Evolutionary conservation across 1,140 invertebrate species (phyloP).

Genomic region (Micrasema minimum): DNA sequence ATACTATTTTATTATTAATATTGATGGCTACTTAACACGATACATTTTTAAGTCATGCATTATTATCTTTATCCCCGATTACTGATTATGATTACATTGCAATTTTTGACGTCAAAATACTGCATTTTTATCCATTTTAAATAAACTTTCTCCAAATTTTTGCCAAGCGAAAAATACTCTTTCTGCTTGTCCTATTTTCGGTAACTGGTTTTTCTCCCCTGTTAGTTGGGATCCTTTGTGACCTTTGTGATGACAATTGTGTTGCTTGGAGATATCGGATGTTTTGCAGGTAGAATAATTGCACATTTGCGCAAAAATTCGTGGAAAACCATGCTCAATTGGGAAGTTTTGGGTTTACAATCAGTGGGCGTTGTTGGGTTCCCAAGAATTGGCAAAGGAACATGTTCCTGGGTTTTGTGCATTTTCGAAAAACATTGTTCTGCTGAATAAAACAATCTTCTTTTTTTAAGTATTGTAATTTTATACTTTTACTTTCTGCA

Average conservation of each 20-base stretch:
- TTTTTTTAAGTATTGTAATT: conserved; percentile 5
- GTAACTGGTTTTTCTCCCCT: conserved; percentile 3
- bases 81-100: too few species aligned
- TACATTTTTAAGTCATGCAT: too few species aligned
- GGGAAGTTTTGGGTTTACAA: conserved; percentile 15
- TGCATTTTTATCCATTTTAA: too few species aligned
- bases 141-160: too few species aligned
- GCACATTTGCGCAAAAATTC: conserved; percentile 25
- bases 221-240: neutral
- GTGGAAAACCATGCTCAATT: conserved; percentile 9
- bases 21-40: too few species aligned
- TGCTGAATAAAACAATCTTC: conserved; percentile 6
- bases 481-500: conserved; percentile 15
- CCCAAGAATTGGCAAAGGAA: conserved; percentile 1
- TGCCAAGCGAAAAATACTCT: too few species aligned
- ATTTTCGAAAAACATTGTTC: conserved; percentile 20
- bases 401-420: neutral
- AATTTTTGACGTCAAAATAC: too few species aligned
- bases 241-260: conserved; percentile 22
- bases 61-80: too few species aligned
- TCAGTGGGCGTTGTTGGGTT: neutral
- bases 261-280: conserved; percentile 18
- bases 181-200: too few species aligned
- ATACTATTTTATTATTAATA: too few species aligned
- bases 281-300: conserved; percentile 31